phyloP scores from a whole-genome alignment of 30 jellyfish, hydroid and myxozoan genomes.

The Aurelia aurita complex sp. Pacific region DNA sequence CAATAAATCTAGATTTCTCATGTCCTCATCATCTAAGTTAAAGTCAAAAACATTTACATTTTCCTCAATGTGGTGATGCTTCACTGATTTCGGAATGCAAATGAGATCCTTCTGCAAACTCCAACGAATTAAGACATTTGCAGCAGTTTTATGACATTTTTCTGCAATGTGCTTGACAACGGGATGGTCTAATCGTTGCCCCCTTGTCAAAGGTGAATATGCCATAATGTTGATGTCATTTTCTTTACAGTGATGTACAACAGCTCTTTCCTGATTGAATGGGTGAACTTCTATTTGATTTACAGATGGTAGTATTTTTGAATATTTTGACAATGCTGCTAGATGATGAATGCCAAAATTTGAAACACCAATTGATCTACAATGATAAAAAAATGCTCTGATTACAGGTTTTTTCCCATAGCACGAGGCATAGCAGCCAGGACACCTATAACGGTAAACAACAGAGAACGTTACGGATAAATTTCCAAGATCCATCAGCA shows the following conservation, averaged over 20 bases:
- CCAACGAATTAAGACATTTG: constrained; percentile 71
- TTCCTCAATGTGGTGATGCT: constrained; percentile 49
- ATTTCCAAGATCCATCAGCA: no score
- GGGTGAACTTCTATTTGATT: constrained; percentile 85
- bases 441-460: no score
- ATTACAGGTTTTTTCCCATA: no score
- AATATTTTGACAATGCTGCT: constrained; percentile 25
- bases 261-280: constrained; percentile 59
- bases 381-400: neutral
- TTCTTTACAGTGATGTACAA: constrained; percentile 49
- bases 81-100: constrained; percentile 74
- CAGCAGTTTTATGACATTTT: constrained; percentile 40
- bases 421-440: no score
- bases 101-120: constrained; percentile 63
- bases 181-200: constrained; percentile 54
- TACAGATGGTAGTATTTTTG: constrained; percentile 50
- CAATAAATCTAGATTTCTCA: constrained; percentile 31
- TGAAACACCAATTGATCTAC: constrained; percentile 77
- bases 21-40: constrained; percentile 48
- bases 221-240: constrained; percentile 63
- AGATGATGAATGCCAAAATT: constrained; percentile 71
- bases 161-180: constrained; percentile 40
- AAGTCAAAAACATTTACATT: constrained; percentile 62
- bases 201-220: constrained; percentile 76
- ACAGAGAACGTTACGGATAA: no score